These are phyloP conservation scores for Prochilodus magdalenae DNA, from an alignment of 2,113 vertebrate genomes.

Conservation along the genomic window DNA sequence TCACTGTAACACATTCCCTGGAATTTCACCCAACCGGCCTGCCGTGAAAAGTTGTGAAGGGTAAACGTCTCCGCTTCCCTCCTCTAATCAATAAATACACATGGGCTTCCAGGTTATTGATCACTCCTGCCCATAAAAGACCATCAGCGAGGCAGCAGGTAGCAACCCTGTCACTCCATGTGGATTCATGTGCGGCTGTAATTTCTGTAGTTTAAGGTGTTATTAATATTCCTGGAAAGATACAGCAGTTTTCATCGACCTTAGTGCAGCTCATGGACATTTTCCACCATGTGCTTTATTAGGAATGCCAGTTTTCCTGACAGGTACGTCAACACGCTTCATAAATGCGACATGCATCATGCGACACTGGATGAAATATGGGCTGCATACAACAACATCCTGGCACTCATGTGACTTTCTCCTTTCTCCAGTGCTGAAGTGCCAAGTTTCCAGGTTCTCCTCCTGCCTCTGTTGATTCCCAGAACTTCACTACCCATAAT, in stretches of 20 bases:
- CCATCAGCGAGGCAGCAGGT: neutral
- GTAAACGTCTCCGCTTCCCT: neutral
- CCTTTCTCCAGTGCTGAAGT: neutral
- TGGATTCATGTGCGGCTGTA: conserved; percentile 6
- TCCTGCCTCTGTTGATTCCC: no score
- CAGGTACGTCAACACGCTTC: neutral
- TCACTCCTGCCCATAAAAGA: conserved; percentile 19
- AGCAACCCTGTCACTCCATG: neutral
- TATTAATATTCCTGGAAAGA: conserved; percentile 1
- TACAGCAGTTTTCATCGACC: no score
- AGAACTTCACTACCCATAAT: no score
- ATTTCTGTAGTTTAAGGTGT: neutral
- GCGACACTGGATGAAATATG: neutral
- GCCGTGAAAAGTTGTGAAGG: neutral
- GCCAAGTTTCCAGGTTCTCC: no score
- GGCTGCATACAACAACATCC: neutral
- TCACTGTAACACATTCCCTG: no score
- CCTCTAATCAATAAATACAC: neutral
- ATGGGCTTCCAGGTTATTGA: neutral
- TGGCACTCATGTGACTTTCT: neutral
- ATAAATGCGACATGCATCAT: neutral
- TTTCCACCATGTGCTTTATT: neutral
- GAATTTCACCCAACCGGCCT: neutral
- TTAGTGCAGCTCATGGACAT: no score
- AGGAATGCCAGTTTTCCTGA: neutral